Base-by-base conservation (phyloP, 2,113 vertebrate species). In the Alaudala cheleensis region DNA sequence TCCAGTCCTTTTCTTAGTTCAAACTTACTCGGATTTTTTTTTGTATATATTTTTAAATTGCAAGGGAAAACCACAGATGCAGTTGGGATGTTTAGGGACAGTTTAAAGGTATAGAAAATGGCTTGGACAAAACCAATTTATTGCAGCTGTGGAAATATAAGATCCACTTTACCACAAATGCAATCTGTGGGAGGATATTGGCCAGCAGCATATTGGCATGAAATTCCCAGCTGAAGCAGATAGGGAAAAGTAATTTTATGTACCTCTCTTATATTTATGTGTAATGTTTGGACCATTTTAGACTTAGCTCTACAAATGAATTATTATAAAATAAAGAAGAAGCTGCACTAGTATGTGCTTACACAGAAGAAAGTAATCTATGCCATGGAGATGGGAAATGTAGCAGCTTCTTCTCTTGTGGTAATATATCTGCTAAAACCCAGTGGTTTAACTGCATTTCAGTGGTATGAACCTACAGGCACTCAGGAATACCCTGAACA, bases 211-310 rank as follows among this genome's bases (percentile, higher is more conserved):
- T 70, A 92, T 95, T 89, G 89, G 78, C 73, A 66, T 96, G 87
- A 94, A 95, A 92, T 87, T 96, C 86, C 91, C 21, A 3, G 40
- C 80, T 45, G 89, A 81, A 84, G 69, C 44, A 89, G 66, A 91
- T 16, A 92, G 54, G 23, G 60, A 72, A 92, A 92, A 90, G 83
- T 93, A 81, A 93, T 93, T 95, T 90, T 83, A 74, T 88, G 31
- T 90, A 90, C 66, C 60, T 78, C 49, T 44, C 76, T 80, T 56
- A 47, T 39, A 67, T 76, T 49, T 45, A 24, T 54, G 34, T 73
- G 83, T 29, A 91, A 81, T 81, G 49, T 80, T 94, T 56, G 47
- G 64, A 78, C 33, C 60, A 51, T 60, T 90, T 88, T 31, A 53
- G 26, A 72, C 44, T 91, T 49, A 45, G 31, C 23, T 71, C 56